Conservation (phyloP, 2,113 vertebrate species). For the Cygnus buccinator region DNA sequence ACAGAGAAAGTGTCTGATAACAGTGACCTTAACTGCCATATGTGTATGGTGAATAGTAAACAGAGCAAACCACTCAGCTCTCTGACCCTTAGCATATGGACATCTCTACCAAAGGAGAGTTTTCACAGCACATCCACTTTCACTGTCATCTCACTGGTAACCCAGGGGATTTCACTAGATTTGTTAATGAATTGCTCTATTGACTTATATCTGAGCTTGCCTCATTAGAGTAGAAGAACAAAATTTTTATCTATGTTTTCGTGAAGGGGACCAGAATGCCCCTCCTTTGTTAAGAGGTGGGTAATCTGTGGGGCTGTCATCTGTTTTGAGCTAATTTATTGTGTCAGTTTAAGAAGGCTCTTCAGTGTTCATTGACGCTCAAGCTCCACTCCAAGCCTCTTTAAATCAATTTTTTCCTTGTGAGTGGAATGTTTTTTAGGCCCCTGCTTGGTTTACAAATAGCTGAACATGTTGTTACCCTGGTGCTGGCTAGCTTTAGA, state of each 20-base stretch:
- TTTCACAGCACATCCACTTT: slow-evolving; percentile 86
- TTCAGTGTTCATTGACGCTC: slow-evolving; percentile 84
- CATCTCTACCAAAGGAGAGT: slow-evolving; percentile 88
- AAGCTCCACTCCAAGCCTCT: slow-evolving; percentile 82
- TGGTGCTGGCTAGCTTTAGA: slow-evolving; percentile 81
- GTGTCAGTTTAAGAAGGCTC: slow-evolving; percentile 90
- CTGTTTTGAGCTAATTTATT: slow-evolving; percentile 90
- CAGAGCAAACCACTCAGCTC: slow-evolving; percentile 88
- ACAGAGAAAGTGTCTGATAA: slow-evolving; percentile 90
- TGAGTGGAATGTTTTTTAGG: slow-evolving; percentile 85
- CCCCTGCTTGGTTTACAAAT: slow-evolving; percentile 92
- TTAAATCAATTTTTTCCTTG: slow-evolving; percentile 86
- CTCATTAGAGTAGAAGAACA: slow-evolving; percentile 95
- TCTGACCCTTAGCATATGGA: slow-evolving; percentile 98
- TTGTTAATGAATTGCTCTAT: slow-evolving; percentile 99
- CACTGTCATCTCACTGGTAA: slow-evolving; percentile 83
- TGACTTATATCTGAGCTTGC: slow-evolving; percentile 95
- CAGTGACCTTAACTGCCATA: slow-evolving; percentile 93
- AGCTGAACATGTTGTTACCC: slow-evolving; percentile 87
- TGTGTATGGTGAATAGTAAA: slow-evolving; percentile 93
- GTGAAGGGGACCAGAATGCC: slow-evolving; percentile 79
- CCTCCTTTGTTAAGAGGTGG: slow-evolving; percentile 86
- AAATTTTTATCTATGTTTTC: slow-evolving; percentile 83
- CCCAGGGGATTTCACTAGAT: slow-evolving; percentile 94
- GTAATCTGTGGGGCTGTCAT: slow-evolving; percentile 90